phyloP scores from a whole-genome alignment of 2,888 invertebrate species.

The Tipula confusa region DNA sequence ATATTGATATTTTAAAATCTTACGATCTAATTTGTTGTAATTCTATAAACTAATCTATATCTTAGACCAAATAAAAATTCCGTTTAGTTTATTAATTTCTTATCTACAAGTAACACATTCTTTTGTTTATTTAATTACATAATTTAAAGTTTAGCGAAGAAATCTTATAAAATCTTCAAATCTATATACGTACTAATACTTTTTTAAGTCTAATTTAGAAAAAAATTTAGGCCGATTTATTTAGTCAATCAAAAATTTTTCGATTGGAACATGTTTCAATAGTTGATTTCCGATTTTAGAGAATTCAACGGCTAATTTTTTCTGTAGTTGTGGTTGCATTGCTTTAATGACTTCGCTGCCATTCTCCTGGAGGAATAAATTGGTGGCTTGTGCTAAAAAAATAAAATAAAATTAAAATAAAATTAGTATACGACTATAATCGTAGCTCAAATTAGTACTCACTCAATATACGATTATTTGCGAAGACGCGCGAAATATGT shows the following conservation, averaged over 20 bases:
- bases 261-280: slow-evolving; percentile 59
- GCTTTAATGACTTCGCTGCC: slow-evolving; percentile 63
- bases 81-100: neutral
- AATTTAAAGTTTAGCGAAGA: neutral
- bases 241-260: slow-evolving; percentile 53
- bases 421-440: neutral
- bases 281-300: slow-evolving; percentile 62
- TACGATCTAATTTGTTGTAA: neutral
- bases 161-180: neutral
- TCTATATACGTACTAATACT: neutral
- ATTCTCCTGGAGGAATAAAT: slow-evolving; percentile 65
- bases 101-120: neutral
- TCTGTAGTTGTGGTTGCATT: slow-evolving; percentile 64
- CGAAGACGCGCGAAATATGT: slow-evolving; percentile 63
- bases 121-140: neutral
- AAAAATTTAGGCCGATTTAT: too few species aligned
- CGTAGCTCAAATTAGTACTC: slow-evolving; percentile 44
- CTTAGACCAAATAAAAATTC: neutral
- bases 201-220: neutral
- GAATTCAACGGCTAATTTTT: slow-evolving; percentile 60
- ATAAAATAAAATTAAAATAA: slow-evolving; percentile 31
- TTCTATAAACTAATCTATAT: neutral
- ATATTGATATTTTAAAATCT: neutral
- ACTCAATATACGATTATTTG: slow-evolving; percentile 66
- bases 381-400: slow-evolving; percentile 63